These are phyloP conservation scores for Pagrus major DNA, from an alignment of 2,113 vertebrate genomes.

Conservation along the genomic window DNA sequence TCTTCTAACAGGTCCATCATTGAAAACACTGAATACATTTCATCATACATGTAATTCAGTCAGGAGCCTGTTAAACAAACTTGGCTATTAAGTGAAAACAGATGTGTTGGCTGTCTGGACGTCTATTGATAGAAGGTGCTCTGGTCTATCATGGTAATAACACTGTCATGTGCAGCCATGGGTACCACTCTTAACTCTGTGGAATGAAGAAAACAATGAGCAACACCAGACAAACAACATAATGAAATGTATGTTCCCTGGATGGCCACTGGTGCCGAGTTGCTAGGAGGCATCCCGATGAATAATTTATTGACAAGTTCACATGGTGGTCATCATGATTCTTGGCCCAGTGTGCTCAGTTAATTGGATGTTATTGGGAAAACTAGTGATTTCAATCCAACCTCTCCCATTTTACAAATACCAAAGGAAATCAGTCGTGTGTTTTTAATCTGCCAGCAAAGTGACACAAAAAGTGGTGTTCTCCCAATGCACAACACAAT, in stretches of 20 bases:
- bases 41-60: not conserved
- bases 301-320: constrained; percentile 67
- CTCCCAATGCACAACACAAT: not conserved
- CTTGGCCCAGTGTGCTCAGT: not conserved
- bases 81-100: not conserved
- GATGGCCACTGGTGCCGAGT: constrained; percentile 31
- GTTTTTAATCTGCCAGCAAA: not conserved
- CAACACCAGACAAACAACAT: constrained; percentile 62
- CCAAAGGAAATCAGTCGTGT: not conserved
- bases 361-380: not conserved
- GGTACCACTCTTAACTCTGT: constrained; percentile 44
- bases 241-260: constrained; percentile 56
- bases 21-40: not conserved
- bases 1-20: not conserved
- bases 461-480: not conserved
- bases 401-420: not conserved
- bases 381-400: not conserved
- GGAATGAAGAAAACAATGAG: constrained; percentile 75
- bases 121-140: constrained; percentile 10
- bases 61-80: not conserved
- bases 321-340: constrained; percentile 48
- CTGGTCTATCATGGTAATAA: constrained; percentile 31
- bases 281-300: constrained; percentile 56
- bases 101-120: not conserved
- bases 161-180: constrained; percentile 57